Base-by-base conservation (phyloP, 2,888 invertebrate species). In the Drosophila pseudotalamancana region DNA sequence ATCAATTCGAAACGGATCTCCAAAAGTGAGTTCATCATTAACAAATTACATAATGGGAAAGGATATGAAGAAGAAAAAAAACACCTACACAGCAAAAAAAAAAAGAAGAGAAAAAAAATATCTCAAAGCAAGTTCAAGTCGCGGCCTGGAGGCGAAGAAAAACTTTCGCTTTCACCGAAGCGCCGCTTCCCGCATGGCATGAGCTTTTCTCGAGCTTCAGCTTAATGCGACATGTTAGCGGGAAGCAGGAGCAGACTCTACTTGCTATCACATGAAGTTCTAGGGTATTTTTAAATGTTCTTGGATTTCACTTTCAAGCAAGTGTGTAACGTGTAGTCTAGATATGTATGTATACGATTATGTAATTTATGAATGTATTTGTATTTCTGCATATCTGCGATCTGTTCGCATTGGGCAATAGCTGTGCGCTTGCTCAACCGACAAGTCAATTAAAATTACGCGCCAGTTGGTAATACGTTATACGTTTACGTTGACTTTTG, bases 91-190 rank as follows among this genome's bases (percentile, higher is more conserved):
- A 46, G n/a, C 16, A n/a, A 21, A 16, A 42, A 14, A 55, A 21
- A 54, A 16, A 40, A 18, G 39, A 23, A 43, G 27, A 27, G 27
- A 40, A 46, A 62, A 18, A 51, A 6, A 16, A n/a, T n/a, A n/a
- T n/a, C 55, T 55, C 50, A 19, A 51, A 49, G 27, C 56, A 39
- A 53, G 45, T 49, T 40, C 6, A 16, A 35, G 48, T 19, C 23
- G 40, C 16, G 23, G 50, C 12, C 54, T 32, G 31, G 43, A 48
- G 54, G 19, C 29, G 23, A 67, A 62, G 76, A 78, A 89, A 87
- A 88, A 90, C 89, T 89, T 90, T 89, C 89, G 90, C 89, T 89
- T 89, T 90, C 90, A 89, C 90, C 81, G 82, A 59, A 49, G 45
- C 63, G 37, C 42, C 23, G 37, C 51, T 55, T 56, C 9, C 31